A percentile compares a stretch with the other conserved stretches of the same genome.
Conservation (phyloP, 1,140 invertebrate genomes). For the Dreissena rostriformis region DNA sequence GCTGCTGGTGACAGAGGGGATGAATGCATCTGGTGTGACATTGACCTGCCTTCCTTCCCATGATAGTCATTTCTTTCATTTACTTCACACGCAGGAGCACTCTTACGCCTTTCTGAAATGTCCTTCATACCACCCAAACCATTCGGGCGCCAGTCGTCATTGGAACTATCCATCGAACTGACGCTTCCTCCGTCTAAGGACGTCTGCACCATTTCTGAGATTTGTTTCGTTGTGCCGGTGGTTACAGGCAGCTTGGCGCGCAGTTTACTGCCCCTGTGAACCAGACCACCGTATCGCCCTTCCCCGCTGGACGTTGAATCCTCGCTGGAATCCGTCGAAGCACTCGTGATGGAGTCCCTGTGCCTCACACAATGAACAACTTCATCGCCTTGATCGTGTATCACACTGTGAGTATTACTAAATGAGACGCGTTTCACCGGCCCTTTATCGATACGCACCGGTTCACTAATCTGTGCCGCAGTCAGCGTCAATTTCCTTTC, state of each 20-base stretch:
- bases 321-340: slow-evolving; percentile 77
- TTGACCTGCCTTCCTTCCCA: slow-evolving; percentile 39
- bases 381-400: slow-evolving; percentile 73
- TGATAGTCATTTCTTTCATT: slow-evolving; percentile 43
- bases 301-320: slow-evolving; percentile 78
- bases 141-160: slow-evolving; percentile 67
- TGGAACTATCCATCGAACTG: slow-evolving; percentile 57
- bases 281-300: slow-evolving; percentile 57
- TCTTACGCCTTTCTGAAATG: slow-evolving; percentile 66
- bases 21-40: slow-evolving; percentile 51
- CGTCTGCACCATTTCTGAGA: slow-evolving; percentile 76
- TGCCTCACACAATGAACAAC: slow-evolving; percentile 69
- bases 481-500: slow-evolving; percentile 63
- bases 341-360: slow-evolving; percentile 77
- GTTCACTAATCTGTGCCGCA: slow-evolving; percentile 56
- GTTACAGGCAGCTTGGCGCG: slow-evolving; percentile 76
- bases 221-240: slow-evolving; percentile 76
- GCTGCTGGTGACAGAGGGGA: slow-evolving; percentile 17
- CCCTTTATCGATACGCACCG: slow-evolving; percentile 63
- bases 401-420: slow-evolving; percentile 77
- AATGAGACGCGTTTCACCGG: slow-evolving; percentile 78
- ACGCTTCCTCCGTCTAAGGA: slow-evolving; percentile 66
- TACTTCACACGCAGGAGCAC: slow-evolving; percentile 62
- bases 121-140: slow-evolving; percentile 59
- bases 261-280: slow-evolving; percentile 68